Evolutionary conservation across 2,113 vertebrate genomes (phyloP).

Genomic region (Lynx canadensis): DNA sequence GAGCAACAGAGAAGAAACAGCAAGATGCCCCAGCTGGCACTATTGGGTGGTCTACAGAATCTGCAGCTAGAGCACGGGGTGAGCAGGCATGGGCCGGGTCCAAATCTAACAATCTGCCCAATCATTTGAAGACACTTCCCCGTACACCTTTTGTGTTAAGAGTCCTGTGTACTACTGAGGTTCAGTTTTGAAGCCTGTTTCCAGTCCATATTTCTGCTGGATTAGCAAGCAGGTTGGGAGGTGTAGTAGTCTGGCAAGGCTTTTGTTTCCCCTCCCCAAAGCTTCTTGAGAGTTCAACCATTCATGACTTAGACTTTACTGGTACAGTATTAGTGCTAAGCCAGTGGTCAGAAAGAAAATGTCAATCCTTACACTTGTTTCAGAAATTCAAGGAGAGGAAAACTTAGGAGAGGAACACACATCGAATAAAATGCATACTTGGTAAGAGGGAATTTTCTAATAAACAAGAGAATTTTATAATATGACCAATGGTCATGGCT

Average conservation of each 20-base stretch:
- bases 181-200: not conserved
- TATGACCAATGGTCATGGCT: not conserved
- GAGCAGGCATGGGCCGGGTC: not conserved
- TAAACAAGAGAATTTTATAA: slow-evolving; percentile 13
- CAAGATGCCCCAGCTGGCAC: not conserved
- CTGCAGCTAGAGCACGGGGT: not conserved
- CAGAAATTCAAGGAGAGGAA: slow-evolving; percentile 47
- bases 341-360: slow-evolving; percentile 60
- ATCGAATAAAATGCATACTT: slow-evolving; percentile 7
- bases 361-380: slow-evolving; percentile 20
- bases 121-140: not conserved
- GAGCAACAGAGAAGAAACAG: not conserved
- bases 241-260: not conserved
- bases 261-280: not conserved
- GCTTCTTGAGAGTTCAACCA: slow-evolving; percentile 48
- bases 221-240: slow-evolving; percentile 47
- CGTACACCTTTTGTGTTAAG: not conserved
- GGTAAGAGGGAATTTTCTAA: slow-evolving; percentile 28
- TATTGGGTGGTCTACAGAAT: not conserved
- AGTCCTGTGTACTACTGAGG: not conserved
- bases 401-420: not conserved
- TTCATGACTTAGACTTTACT: slow-evolving; percentile 48
- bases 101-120: not conserved
- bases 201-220: not conserved
- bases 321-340: slow-evolving; percentile 41